Base-by-base conservation (phyloP, 1,140 invertebrate genomes). In the Venustaconcha ellipsiformis region DNA sequence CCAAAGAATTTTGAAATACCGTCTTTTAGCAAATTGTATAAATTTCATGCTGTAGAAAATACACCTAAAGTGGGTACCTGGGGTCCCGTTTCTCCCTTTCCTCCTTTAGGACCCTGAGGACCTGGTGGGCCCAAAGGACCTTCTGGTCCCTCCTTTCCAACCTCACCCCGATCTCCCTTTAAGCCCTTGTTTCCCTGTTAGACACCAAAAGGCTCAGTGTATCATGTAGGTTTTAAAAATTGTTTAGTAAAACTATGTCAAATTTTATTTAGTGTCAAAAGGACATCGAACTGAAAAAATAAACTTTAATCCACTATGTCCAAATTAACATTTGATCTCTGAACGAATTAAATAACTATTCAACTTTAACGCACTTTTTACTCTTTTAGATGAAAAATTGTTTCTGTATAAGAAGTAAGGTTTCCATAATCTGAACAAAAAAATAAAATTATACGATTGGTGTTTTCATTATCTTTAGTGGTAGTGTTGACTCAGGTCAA, bases 21-120 rank as follows among this genome's bases (percentile, higher is more conserved):
- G 57, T 12, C 26, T 65, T 11, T 26, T 12, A n/a, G 30, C 66
- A 13, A 14, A 73, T 57, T 57, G 66, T 48, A 72, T 48, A 70
- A 67, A 67, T 8, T n/a, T 23, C 23, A 62, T 17, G 55, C 66
- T 67, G 55, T 14, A 67, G 15, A n/a, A 67, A n/a, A 65, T 18
- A 57, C 37, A 48, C 37, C 37, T 48, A 48, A 14, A 58, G 15
- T 67, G 14, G 20, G 57, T 77, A 77, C 75, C 75, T 77, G 70
- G 56, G 75, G 75, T 67, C 80, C 80, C 6, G 75, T 69, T n/a
- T 67, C 66, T 20, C 80, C 82, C 57, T 74, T 70, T 17, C 70
- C 56, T 59, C 81, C 81, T 70, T 70, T 77, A 23, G 59, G 63
- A n/a, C 81, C 81, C 37, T 78, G 67, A 15, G 75, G 78, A 64